Evolutionary conservation across 2,113 vertebrate genomes (phyloP).

Genomic region (Turnix velox): DNA sequence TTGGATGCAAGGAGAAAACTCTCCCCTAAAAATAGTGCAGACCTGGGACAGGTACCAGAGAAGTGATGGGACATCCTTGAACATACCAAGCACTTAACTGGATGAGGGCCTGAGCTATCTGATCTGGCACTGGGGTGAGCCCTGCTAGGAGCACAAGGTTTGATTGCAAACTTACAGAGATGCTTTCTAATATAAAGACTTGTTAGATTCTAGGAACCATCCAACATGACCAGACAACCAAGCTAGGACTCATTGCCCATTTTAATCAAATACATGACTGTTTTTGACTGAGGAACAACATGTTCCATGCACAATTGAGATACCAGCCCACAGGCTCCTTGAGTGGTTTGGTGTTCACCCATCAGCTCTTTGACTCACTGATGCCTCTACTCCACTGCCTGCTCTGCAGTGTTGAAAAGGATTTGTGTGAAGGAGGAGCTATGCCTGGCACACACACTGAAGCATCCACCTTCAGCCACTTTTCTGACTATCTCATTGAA

Average conservation of each 20-base stretch:
- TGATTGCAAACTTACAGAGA: background rate
- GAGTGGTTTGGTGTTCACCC: background rate
- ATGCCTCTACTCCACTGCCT: background rate
- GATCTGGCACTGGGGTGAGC: background rate
- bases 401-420: background rate
- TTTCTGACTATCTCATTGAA: background rate
- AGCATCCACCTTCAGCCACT: background rate
- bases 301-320: background rate
- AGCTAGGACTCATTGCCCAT: background rate
- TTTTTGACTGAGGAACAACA: background rate
- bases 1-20: background rate
- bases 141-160: background rate
- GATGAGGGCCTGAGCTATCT: background rate
- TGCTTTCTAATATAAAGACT: background rate
- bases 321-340: background rate
- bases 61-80: background rate
- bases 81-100: fast-evolving
- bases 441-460: background rate
- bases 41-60: background rate
- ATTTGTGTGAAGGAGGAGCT: background rate
- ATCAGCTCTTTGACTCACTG: background rate
- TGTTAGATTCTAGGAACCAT: background rate
- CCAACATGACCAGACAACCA: background rate
- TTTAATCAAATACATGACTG: background rate
- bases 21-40: background rate